A percentile compares a stretch with the other conserved stretches of the same genome.
Conservation (phyloP, 2,113 vertebrate species). For the Galeopterus variegatus region DNA sequence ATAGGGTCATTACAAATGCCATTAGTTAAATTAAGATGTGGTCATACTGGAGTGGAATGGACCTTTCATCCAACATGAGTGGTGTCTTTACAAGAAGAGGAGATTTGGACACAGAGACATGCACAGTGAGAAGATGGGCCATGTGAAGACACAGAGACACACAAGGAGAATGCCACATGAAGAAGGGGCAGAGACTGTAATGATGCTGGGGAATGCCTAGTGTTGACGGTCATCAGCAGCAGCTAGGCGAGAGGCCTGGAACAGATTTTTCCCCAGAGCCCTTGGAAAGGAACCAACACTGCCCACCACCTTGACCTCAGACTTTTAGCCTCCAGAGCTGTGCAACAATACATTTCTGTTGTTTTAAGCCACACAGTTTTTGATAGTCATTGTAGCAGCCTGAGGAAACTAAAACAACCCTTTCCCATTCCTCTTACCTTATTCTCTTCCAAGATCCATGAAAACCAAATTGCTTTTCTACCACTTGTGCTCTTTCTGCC, state of each 20-base stretch:
- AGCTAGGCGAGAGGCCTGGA: not conserved
- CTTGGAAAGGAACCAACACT: not conserved
- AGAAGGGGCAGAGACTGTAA: not conserved
- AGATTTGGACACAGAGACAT: not conserved
- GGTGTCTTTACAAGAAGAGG: not conserved
- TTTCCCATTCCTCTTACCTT: not conserved
- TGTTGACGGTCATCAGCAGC: not conserved
- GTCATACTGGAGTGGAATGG: not conserved
- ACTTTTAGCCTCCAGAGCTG: not conserved
- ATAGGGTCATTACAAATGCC: not conserved
- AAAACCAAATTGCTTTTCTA: slow-evolving; percentile 2
- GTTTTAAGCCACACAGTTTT: not conserved
- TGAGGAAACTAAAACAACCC: not conserved
- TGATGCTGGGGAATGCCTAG: not conserved
- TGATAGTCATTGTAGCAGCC: not conserved
- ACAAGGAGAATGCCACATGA: not conserved
- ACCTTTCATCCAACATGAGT: not conserved
- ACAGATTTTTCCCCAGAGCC: not conserved
- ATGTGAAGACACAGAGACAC: not conserved
- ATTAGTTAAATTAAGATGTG: not conserved
- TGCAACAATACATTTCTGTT: not conserved
- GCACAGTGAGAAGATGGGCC: not conserved
- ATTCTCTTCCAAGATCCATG: not conserved
- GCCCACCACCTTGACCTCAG: not conserved
- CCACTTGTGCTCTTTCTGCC: not conserved